A percentile compares a stretch with the other conserved stretches of the same genome.
These are phyloP conservation scores for Pseudolaguvia tuberculata DNA, from an alignment of 2,113 vertebrate genomes.

Conservation along the genomic window DNA sequence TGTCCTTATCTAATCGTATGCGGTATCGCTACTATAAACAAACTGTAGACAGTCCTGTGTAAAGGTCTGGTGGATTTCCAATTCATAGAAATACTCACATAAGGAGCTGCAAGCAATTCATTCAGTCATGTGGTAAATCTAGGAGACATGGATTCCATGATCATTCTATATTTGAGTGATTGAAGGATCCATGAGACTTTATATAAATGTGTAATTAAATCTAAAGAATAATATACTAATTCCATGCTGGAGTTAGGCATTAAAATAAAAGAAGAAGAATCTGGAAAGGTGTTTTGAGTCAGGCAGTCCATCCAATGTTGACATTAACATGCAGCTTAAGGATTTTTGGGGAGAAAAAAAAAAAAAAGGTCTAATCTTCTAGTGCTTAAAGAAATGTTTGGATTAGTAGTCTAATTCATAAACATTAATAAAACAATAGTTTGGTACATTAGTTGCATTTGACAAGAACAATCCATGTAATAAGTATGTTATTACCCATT, in stretches of 20 bases:
- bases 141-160: too few species aligned
- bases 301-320: constrained; percentile 53
- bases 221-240: background rate
- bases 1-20: constrained; percentile 26
- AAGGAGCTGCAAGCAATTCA: background rate
- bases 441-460: background rate
- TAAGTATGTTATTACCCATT: background rate
- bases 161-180: too few species aligned
- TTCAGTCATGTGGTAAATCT: background rate
- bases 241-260: background rate
- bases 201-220: background rate
- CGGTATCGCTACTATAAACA: constrained; percentile 12
- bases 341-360: constrained; percentile 52
- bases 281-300: constrained; percentile 58
- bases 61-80: background rate
- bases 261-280: constrained; percentile 12
- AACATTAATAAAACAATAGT: background rate
- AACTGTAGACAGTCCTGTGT: background rate
- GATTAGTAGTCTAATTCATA: too few species aligned
- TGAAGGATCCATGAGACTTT: too few species aligned
- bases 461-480: background rate
- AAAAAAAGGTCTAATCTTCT: background rate
- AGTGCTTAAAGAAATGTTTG: constrained; percentile 10
- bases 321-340: constrained; percentile 66
- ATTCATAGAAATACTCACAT: background rate